phyloP scores from a whole-genome alignment of 2,113 vertebrate genomes.

The Tragulus kanchil region DNA sequence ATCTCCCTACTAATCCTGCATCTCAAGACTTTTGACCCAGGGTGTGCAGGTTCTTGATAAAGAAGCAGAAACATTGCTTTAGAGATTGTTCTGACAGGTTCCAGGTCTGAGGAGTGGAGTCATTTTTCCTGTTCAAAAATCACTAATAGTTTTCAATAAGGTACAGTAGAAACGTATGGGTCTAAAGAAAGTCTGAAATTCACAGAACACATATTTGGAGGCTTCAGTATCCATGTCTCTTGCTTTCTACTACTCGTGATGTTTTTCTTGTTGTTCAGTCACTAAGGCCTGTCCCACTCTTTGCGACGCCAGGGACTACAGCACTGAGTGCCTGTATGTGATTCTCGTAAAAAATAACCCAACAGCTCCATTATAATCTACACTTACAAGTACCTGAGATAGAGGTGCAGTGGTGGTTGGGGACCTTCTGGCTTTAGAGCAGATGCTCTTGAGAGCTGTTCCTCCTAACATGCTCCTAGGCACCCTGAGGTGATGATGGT shows the following conservation, averaged over 20 bases:
- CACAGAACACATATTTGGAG: neutral
- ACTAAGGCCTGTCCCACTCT: neutral
- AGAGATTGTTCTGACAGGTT: neutral
- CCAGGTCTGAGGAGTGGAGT: neutral
- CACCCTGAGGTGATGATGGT: neutral
- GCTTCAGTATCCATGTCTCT: neutral
- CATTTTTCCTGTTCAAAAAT: neutral
- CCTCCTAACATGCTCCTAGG: neutral
- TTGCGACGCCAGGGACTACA: neutral
- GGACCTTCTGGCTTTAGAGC: neutral
- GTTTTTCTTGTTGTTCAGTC: neutral
- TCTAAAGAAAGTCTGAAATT: neutral
- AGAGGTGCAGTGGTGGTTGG: too few species aligned
- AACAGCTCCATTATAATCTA: neutral
- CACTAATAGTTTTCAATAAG: neutral
- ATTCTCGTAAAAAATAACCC: neutral
- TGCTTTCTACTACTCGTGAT: neutral
- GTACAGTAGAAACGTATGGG: neutral
- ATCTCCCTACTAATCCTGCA: neutral
- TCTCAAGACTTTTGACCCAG: neutral
- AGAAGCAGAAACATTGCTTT: neutral
- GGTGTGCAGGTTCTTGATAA: neutral
- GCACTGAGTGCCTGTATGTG: neutral
- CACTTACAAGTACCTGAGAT: neutral
- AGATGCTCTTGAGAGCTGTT: neutral